Base-by-base conservation (phyloP, 2,113 vertebrate genomes). In the Ceyx margarethae region DNA sequence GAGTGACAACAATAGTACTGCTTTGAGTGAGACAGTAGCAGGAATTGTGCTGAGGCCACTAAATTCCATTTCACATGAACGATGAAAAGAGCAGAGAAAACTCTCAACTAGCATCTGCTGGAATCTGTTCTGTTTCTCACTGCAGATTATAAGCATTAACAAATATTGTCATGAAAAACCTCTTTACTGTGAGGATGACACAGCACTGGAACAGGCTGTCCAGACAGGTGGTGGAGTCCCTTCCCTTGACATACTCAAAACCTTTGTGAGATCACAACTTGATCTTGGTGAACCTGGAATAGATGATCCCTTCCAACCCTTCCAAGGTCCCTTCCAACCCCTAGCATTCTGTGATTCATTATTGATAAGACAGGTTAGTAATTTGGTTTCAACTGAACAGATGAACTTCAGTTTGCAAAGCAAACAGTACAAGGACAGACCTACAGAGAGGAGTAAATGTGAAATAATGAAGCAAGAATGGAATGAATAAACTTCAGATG, bases 391-490 rank as follows among this genome's bases (percentile, higher is more conserved):
- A 53, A 68, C 25, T 68, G 50, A 76, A 88, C 21, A 46, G 14
- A 48, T 17, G 42, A 86, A 26, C 45, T 57, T 78, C 50, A 51
- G 50, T 51, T 26, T 50, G 68, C 50, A 84, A 81, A 90, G 60
- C 26, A 73, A 86, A 58, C 22, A 62, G 46, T 51, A 85, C 68
- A 87, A 45, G 54, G 74, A 75, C 53, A 93, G 80, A 75, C 28
- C 48, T 81, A 26, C 40, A 73, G 85, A 85, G 79, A 74, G 54
- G 35, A 82, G 5, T 50, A 71, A 90, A 74, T 75, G 73, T 56
- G 48, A 91, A 91, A 93, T 80, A 56, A 92, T 60, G 73, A 83
- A 91, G 72, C 20, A 67, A 65, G 51, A 92, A 86, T 88, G 14
- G 57, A 83, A 93, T 66, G 37, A 91, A 79, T 61, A 81, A 75